Base-by-base conservation (phyloP, 2,797 vertebrate genomes). In the Gallinago nigripennis region DNA sequence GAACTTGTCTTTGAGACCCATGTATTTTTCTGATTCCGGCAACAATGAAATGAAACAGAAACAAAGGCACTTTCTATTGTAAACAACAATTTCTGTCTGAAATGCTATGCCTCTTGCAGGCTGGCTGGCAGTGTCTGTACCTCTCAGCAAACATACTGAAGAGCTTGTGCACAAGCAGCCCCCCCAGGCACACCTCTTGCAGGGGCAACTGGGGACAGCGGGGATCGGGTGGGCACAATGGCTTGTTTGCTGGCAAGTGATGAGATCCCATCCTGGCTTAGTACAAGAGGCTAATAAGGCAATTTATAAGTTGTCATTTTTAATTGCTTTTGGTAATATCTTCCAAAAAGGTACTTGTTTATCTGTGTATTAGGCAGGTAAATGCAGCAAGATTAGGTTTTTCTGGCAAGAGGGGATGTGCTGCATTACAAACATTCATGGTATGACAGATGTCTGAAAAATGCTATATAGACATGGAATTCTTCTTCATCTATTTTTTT, bases 231-330 rank as follows among this genome's bases (percentile, higher is more conserved):
- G 31, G 19, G 35, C 3, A 51, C 4, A 3, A 7, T 12, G 13
- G 4, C 11, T 72, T 66, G 2, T 69, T 51, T 51, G 9, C 41
- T 90, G 61, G 46, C 45, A 72, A 77, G 31, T 2, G 0, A 11
- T 39, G 70, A 90, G 63, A 58, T 66, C 5, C 13, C 35, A 73
- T 79, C 35, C 51, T 72, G 71, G 24, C 63, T 82, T 25, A 41
- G 66, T 66, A 25, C 46, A 84, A 72, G 15, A 70, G n/a, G 46
- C 31, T 93, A 93, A 94, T 60, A 65, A 88, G 17, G n/a, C 20
- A 92, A 84, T 95, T 72, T 88, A 70, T n/a, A 82, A 66, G 41
- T 83, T 92, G 87, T 88, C 73, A 94, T 94, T 95, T 96, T 94
- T 77, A 81, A 88, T 90, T 84, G 86, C 39, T 72, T 79, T 95